Evolutionary conservation across 2,797 vertebrate species (phyloP).

Genomic region (Neomorphus geoffroyi): DNA sequence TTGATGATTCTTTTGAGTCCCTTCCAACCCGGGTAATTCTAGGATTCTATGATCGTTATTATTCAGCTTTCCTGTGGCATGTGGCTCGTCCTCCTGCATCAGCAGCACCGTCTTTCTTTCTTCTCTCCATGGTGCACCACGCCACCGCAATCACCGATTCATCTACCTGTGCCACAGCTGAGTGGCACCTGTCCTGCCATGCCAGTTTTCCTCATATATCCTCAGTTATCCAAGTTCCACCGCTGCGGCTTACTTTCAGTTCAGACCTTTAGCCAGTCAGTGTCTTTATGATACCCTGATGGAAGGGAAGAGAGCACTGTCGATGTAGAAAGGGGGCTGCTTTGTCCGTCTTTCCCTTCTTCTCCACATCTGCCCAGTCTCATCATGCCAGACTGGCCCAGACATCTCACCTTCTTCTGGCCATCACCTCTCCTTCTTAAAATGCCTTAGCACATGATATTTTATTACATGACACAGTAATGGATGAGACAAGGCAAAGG

Average conservation of each 20-base stretch:
- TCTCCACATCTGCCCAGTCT: neutral
- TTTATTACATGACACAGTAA: neutral
- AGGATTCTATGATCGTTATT: too few species aligned
- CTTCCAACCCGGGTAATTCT: too few species aligned
- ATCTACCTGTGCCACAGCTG: neutral
- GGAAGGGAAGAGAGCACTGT: neutral
- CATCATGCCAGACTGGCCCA: neutral
- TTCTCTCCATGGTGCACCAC: fast-evolving
- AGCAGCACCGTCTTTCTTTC: neutral
- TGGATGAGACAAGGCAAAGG: neutral
- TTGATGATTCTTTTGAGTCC: too few species aligned
- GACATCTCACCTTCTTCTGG: neutral
- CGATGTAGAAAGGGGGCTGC: neutral
- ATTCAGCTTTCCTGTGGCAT: neutral
- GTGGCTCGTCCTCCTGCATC: neutral
- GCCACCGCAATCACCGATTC: neutral
- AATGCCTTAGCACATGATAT: neutral
- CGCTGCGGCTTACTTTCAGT: neutral
- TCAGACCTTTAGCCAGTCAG: neutral
- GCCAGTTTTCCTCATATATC: neutral
- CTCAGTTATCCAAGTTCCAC: neutral
- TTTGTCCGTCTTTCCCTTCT: neutral
- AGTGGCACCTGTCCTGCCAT: neutral
- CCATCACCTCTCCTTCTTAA: neutral
- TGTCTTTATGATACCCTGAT: neutral